phyloP scores from a whole-genome alignment of 2,888 invertebrate genomes.

The Drosophila pullipes region DNA sequence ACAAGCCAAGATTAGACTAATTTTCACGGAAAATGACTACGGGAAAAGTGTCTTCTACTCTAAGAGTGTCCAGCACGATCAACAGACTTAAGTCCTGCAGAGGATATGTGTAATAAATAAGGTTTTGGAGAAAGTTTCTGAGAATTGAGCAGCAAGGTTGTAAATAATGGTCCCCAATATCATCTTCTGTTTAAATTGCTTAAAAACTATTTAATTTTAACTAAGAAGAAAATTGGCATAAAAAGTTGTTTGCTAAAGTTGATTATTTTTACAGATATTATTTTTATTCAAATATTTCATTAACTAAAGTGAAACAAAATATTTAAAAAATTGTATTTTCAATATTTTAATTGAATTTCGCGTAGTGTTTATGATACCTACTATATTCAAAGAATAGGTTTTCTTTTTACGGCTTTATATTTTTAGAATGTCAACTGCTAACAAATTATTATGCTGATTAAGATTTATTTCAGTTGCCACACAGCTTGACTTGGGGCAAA shows the following conservation, averaged over 20 bases:
- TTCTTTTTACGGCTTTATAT: not conserved
- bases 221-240: not conserved
- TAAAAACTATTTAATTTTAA: no score
- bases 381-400: not conserved
- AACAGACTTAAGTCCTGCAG: no score
- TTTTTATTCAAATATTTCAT: not conserved
- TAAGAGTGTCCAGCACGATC: no score
- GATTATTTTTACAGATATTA: rapidly evolving
- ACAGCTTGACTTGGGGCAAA: not conserved
- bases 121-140: no score
- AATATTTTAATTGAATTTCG: not conserved
- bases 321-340: not conserved
- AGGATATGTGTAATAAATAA: no score
- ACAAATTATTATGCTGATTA: not conserved
- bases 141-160: no score
- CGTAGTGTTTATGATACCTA: not conserved
- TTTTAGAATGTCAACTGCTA: not conserved
- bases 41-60: no score
- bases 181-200: no score
- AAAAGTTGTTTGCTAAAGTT: not conserved
- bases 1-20: no score
- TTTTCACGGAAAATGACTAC: no score
- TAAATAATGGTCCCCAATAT: no score
- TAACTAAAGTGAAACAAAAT: not conserved
- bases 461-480: conserved; percentile 5